Evolutionary conservation across 2,888 invertebrate species (phyloP).

Genomic region (Pseudeuparius sepicola): DNA sequence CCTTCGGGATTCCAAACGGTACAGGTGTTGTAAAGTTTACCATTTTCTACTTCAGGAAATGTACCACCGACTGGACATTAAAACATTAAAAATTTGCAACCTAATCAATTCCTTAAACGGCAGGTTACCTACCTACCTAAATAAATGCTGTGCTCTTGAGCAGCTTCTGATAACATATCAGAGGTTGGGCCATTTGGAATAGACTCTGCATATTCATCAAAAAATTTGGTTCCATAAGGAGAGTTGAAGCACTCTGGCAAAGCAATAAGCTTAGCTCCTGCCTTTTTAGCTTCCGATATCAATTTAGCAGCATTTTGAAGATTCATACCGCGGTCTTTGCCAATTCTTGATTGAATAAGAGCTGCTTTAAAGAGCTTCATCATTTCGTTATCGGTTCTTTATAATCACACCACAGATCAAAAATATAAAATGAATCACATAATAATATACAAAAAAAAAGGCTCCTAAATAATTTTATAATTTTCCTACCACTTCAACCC

Average conservation of each 20-base stretch:
- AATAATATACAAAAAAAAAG: no score
- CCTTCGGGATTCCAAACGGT: conserved; percentile 77
- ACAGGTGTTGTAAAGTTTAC: conserved; percentile 71
- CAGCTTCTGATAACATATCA: conserved; percentile 58
- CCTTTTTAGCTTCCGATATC: conserved; percentile 54
- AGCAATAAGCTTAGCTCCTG: conserved; percentile 54
- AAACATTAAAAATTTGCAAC: no score
- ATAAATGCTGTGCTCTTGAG: conserved; percentile 66
- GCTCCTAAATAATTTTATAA: no score
- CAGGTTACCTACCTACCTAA: no score
- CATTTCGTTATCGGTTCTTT: no score
- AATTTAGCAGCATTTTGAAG: conserved; percentile 59
- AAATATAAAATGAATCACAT: no score
- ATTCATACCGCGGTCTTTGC: conserved; percentile 65
- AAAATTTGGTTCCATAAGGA: conserved; percentile 82
- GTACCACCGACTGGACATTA: conserved; percentile 86
- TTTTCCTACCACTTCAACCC: no score
- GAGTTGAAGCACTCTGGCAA: conserved; percentile 90
- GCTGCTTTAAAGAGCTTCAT: conserved; percentile 45
- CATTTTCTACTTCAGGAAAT: conserved; percentile 64
- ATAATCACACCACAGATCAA: no score
- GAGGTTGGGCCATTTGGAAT: conserved; percentile 73
- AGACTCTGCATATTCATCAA: conserved; percentile 66
- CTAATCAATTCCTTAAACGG: no score
- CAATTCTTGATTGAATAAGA: conserved; percentile 72